Base-by-base conservation (phyloP, 2,888 invertebrate species). In the Coronaproctus castanopsis region DNA sequence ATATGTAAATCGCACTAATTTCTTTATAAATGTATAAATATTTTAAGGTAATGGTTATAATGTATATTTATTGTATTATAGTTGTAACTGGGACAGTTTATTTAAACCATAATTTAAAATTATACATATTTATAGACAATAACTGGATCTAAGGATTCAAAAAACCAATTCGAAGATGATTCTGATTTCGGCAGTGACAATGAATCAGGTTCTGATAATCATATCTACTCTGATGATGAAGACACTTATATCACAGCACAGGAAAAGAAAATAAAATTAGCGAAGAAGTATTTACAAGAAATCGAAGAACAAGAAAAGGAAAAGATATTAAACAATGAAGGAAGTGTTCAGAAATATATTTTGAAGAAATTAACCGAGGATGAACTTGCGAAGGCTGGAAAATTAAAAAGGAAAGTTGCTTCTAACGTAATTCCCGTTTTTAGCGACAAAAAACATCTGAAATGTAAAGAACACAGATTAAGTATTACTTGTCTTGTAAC, bases 231-330 rank as follows among this genome's bases (percentile, higher is more conserved):
- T 1, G 65, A 63, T 24, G 67, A 67, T n/a, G 68, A 67, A 23
- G 69, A 69, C 21, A 70, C 69, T 55, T 68, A 68, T 49, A 87
- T 91, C 72, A 91, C 89, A 1, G 82, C 85, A 0, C 91, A 93
- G 70, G 89, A 95, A 68, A 95, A 93, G 70, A 85, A 88, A 65
- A 70, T 95, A 55, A 79, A 92, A 53, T 72, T 95, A 62, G 92
- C 95, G 0, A 93, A 93, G 70, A 80, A 87, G 69, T 92, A 92
- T 72, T 75, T 96, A 48, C 78, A 85, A 67, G 87, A 91, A 75
- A 84, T 95, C 53, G 84, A 87, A 72, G 81, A 79, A 68, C 83
- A 88, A 75, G 87, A 87, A 70, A 78, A 78, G 21, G 79, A 80
- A 64, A 77, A 83, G 65, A 76, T 78, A 0, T 56, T 8, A 36